A percentile compares a stretch with the other conserved stretches of the same genome.
Evolutionary conservation across 1,140 invertebrate species (phyloP).

Genomic region (Euborellia annulipes): DNA sequence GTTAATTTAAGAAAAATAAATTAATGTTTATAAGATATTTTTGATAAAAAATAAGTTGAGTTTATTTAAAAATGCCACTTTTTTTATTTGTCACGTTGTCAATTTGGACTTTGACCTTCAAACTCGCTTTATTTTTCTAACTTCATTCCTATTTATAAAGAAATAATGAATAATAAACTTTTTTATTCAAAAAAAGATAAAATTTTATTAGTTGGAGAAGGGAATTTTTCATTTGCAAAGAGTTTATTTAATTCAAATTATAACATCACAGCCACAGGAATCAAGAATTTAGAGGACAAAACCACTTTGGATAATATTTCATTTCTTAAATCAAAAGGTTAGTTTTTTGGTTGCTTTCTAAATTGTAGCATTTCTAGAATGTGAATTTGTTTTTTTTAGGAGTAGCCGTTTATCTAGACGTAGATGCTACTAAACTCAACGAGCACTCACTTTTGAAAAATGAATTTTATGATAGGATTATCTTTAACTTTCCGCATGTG

Average conservation of each 20-base stretch:
- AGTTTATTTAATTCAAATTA: constrained; percentile 24
- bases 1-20: too few relatives aligned
- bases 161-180: too few relatives aligned
- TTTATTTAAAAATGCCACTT: too few relatives aligned
- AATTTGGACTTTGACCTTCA: too few relatives aligned
- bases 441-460: constrained; percentile 19
- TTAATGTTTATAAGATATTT: too few relatives aligned
- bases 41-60: too few relatives aligned
- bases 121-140: too few relatives aligned
- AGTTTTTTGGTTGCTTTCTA: constrained; percentile 11
- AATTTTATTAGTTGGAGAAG: constrained; percentile 35
- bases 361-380: constrained; percentile 1
- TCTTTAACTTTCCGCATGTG: constrained; percentile 48
- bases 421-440: constrained; percentile 34
- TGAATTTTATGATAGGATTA: constrained; percentile 31
- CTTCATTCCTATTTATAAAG: too few relatives aligned
- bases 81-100: too few relatives aligned
- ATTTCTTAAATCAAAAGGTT: constrained; percentile 23
- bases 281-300: constrained; percentile 18
- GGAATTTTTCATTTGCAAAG: constrained; percentile 39
- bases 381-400: constrained; percentile 26
- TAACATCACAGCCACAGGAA: constrained; percentile 23
- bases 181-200: constrained; percentile 14
- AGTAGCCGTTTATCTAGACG: constrained; percentile 28
- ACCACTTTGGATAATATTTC: constrained; percentile 22